These are phyloP conservation scores for Parnassius smintheus DNA, from an alignment of 2,888 invertebrate genomes.

Conservation along the genomic window DNA sequence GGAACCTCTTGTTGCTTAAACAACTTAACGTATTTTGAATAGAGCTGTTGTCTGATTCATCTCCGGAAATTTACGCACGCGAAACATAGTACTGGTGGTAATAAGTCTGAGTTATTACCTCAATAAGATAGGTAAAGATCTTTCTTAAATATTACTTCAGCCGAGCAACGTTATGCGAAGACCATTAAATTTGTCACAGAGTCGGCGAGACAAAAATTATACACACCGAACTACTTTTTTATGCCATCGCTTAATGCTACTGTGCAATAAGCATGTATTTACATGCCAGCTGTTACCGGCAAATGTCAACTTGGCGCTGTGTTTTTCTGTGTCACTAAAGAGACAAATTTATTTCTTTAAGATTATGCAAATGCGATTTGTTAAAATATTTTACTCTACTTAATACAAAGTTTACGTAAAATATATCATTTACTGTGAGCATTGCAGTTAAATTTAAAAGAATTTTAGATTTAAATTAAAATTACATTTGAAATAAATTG, in stretches of 20 bases:
- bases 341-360: constrained; percentile 27
- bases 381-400: constrained; percentile 18
- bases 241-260: constrained; percentile 43
- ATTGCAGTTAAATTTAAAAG: constrained; percentile 16
- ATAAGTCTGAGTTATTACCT: too few relatives aligned
- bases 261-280: constrained; percentile 45
- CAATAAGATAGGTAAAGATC: constrained; percentile 22
- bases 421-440: constrained; percentile 11
- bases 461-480: constrained; percentile 15
- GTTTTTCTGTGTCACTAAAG: constrained; percentile 41
- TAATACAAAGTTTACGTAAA: constrained; percentile 23
- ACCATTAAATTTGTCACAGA: constrained; percentile 36
- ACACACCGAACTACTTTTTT: constrained; percentile 34
- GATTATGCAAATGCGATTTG: constrained; percentile 20
- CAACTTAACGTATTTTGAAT: too few relatives aligned
- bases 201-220: constrained; percentile 38
- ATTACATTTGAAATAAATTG: constrained; percentile 15
- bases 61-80: too few relatives aligned
- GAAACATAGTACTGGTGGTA: too few relatives aligned
- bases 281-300: constrained; percentile 40
- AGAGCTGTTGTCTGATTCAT: too few relatives aligned
- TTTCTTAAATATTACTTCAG: constrained; percentile 23
- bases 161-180: constrained; percentile 32
- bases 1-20: too few relatives aligned
- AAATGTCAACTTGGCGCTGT: constrained; percentile 36